Base-by-base conservation (phyloP, 2,113 vertebrate genomes). In the Orientallactaga bullata region DNA sequence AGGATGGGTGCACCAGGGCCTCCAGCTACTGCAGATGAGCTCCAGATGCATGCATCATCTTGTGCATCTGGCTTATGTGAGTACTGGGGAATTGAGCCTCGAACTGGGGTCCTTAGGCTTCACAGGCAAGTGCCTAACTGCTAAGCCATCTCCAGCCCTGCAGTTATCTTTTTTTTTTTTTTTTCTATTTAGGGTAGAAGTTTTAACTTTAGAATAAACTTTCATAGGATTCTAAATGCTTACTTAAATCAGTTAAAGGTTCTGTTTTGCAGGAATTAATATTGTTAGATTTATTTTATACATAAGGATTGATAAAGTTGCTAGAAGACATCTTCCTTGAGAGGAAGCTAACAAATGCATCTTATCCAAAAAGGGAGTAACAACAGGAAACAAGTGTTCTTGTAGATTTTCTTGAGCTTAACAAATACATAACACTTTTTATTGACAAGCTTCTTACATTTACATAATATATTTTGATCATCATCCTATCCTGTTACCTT, bases 151-250 rank as follows among this genome's bases (percentile, higher is more conserved):
- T n/a, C n/a, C n/a, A n/a, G n/a, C n/a, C n/a, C n/a, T 72, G 11
- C 2, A 42, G 61, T 68, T 85, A 6, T n/a, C 30, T 42, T 82
- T 93, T 37, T 28, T 72, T 12, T 12, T 12, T 51, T 8, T 51
- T 2, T 9, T 21, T 74, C 61, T 79, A n/a, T 55, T 87, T 90
- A 85, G 28, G 87, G 72, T 47, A 42, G 30, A 78, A 63, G 5
- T 63, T 88, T 85, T 85, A 77, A 74, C 74, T 69, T 88, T 80
- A 83, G n/a, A 63, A 61, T 79, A 66, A 0, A 66, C 42, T 68
- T 80, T 76, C 65, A 78, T 16, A 69, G 73, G 39, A 81, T 87
- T 87, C 26, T 69, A 63, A 80, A 60, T 91, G n/a, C 60, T 85
- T 88, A 10, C 35, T 63, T 23, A 78, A 15, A 8, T 39, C 32